Conservation (phyloP, 2,888 invertebrate genomes). For the Rhingia rostrata region DNA sequence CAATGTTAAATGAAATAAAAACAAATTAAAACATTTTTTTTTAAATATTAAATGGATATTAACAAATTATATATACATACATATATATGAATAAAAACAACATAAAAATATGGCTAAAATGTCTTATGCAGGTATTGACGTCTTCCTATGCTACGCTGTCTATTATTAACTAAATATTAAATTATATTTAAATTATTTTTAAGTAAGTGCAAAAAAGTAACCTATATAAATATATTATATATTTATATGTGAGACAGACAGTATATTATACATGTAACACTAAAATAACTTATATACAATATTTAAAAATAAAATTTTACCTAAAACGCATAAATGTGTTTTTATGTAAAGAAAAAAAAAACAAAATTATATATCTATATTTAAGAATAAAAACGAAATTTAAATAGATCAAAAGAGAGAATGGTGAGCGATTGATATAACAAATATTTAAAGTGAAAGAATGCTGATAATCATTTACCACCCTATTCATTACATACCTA, state of each 20-base stretch:
- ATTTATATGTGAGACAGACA: constrained; percentile 73
- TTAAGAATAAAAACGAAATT: neutral
- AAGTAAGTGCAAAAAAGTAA: constrained; percentile 68
- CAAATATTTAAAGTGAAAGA: constrained; percentile 27
- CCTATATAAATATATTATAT: constrained; percentile 70
- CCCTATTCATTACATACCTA: constrained; percentile 40
- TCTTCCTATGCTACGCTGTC: constrained; percentile 84
- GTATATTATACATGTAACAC: constrained; percentile 73
- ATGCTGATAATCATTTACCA: constrained; percentile 69
- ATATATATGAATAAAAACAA: constrained; percentile 57
- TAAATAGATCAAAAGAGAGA: neutral
- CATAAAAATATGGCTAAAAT: constrained; percentile 82
- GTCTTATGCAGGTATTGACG: constrained; percentile 84
- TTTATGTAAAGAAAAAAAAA: constrained; percentile 48
- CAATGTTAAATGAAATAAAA: constrained; percentile 70
- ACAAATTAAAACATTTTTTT: constrained; percentile 51
- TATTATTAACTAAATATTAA: constrained; percentile 82
- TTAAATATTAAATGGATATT: constrained; percentile 63
- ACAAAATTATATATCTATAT: constrained; percentile 7
- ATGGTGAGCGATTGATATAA: constrained; percentile 24
- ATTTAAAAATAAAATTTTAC: constrained; percentile 66
- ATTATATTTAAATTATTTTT: constrained; percentile 73
- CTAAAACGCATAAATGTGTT: constrained; percentile 54
- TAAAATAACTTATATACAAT: constrained; percentile 71
- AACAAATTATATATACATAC: constrained; percentile 63